Evolutionary conservation across 2,888 invertebrate species (phyloP).

Genomic region (Morinoia aosen): DNA sequence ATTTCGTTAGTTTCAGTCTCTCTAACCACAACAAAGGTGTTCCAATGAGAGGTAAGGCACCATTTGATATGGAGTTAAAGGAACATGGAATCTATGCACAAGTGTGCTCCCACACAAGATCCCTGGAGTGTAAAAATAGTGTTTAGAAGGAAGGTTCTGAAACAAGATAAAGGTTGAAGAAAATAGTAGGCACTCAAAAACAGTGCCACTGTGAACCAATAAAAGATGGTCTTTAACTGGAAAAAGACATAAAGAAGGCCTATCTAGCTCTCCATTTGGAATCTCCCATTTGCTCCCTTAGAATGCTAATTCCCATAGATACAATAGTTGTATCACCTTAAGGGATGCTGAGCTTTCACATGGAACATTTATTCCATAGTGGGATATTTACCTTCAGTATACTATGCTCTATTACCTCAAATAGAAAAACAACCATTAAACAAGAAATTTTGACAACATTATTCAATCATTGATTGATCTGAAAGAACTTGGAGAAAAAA

Average conservation of each 20-base stretch:
- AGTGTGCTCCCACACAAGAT: background rate
- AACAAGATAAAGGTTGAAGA: background rate
- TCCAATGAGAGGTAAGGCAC: too few relatives aligned
- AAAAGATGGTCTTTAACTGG: too few relatives aligned
- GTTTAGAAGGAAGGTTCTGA: background rate
- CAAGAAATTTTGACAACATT: background rate
- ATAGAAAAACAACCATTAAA: background rate
- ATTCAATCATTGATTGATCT: background rate
- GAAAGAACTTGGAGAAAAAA: background rate
- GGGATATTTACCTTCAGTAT: background rate
- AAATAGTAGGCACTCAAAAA: background rate
- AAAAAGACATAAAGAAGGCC: background rate
- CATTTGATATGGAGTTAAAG: too few relatives aligned
- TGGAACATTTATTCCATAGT: background rate
- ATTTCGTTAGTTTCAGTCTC: background rate
- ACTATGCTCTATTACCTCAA: background rate
- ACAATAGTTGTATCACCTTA: background rate
- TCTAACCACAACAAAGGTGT: too few relatives aligned
- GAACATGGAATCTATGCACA: too few relatives aligned
- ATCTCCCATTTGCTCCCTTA: background rate
- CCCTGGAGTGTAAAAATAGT: background rate
- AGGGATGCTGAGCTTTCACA: background rate
- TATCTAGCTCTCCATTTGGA: too few relatives aligned
- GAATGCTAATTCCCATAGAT: background rate
- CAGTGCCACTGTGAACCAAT: background rate